Percentiles rank a stretch among this genome's conserved stretches.
These are phyloP conservation scores for Yponomeuta malinellus DNA, from an alignment of 2,888 invertebrate species.

Conservation along the genomic window DNA sequence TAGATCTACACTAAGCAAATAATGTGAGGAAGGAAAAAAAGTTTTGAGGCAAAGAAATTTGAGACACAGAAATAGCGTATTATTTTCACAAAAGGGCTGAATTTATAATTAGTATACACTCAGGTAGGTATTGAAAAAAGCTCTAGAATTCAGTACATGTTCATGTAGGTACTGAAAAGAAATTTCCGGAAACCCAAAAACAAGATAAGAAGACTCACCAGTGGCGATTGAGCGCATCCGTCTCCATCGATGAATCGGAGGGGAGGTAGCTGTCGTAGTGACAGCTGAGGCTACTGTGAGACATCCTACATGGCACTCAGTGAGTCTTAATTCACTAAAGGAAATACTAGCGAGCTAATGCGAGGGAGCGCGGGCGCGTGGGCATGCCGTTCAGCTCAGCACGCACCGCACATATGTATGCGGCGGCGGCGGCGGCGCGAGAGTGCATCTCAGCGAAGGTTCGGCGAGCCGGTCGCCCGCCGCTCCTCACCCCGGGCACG, in stretches of 20 bases:
- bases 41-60: no score
- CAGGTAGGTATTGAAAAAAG: no score
- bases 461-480: slow-evolving; percentile 60
- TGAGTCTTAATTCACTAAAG: slow-evolving; percentile 52
- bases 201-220: slow-evolving; percentile 39
- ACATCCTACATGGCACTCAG: slow-evolving; percentile 73
- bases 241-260: slow-evolving; percentile 69
- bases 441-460: slow-evolving; percentile 69
- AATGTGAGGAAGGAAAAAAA: no score
- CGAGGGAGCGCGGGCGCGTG: slow-evolving; percentile 46
- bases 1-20: no score
- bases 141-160: no score
- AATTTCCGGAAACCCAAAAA: neutral
- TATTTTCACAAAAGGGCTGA: no score
- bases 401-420: slow-evolving; percentile 63
- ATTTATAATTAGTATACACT: no score
- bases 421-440: slow-evolving; percentile 40
- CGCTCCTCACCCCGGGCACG: slow-evolving; percentile 74
- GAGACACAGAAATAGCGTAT: no score
- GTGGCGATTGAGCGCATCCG: slow-evolving; percentile 69
- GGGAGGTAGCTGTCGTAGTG: slow-evolving; percentile 71
- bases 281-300: slow-evolving; percentile 70
- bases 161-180: neutral
- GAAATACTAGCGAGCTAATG: slow-evolving; percentile 35
- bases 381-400: slow-evolving; percentile 64